phyloP scores from a whole-genome alignment of 1,140 invertebrate genomes.

The Solen grandis region DNA sequence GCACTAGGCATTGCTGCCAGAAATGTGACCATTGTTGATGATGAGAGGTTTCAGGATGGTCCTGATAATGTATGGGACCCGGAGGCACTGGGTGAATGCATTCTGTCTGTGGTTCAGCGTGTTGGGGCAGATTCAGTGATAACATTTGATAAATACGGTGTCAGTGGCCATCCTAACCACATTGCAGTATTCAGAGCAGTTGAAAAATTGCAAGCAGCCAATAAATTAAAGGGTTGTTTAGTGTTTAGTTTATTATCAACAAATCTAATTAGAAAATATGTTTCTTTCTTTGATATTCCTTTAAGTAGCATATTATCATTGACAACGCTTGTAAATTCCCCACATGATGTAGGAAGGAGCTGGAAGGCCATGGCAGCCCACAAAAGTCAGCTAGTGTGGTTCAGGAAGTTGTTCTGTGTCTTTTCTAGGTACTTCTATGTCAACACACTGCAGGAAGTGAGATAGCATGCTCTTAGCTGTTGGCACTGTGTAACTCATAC shows the following conservation, averaged over 20 bases:
- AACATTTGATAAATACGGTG: constrained; percentile 95
- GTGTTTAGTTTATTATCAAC: constrained; percentile 91
- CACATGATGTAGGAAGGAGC: constrained; percentile 60
- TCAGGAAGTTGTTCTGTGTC: constrained; percentile 92
- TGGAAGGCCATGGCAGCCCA: constrained; percentile 91
- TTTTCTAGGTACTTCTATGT: constrained; percentile 96
- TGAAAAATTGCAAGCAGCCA: constrained; percentile 34
- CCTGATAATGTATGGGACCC: constrained; percentile 88
- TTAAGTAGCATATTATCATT: constrained; percentile 87
- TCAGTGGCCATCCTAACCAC: constrained; percentile 95
- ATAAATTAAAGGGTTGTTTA: constrained; percentile 84
- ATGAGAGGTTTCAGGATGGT: constrained; percentile 86
- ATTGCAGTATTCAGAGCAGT: constrained; percentile 71
- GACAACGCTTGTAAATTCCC: constrained; percentile 86
- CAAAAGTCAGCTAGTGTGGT: constrained; percentile 95
- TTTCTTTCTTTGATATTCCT: constrained; percentile 90
- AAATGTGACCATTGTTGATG: constrained; percentile 86
- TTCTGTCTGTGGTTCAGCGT: constrained; percentile 77
- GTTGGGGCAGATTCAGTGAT: constrained; percentile 80
- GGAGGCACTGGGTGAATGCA: constrained; percentile 86
- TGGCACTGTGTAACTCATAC: neutral
- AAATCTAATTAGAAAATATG: constrained; percentile 93
- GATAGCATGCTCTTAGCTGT: neutral
- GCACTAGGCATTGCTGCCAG: constrained; percentile 88
- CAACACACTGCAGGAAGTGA: constrained; percentile 84